phyloP scores from a whole-genome alignment of 2,888 invertebrate genomes.

The Stictocephala bisonia region DNA sequence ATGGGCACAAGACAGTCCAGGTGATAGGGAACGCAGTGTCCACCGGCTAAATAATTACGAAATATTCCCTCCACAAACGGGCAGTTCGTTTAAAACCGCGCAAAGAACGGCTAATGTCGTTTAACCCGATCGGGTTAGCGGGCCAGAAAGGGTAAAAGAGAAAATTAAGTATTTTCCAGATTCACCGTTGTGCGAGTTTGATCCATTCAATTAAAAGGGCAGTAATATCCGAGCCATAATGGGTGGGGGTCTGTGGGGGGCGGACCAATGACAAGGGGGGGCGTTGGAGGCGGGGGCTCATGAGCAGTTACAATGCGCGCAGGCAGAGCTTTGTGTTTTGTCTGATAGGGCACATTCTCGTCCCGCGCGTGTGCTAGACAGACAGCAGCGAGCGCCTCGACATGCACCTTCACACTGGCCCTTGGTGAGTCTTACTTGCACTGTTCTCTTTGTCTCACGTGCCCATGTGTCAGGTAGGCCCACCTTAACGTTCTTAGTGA shows the following conservation, averaged over 20 bases:
- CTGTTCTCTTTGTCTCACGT: background rate
- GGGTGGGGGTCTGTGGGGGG: slow-evolving; percentile 15
- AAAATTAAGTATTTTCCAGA: slow-evolving; percentile 40
- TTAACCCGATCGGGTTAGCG: slow-evolving; percentile 37
- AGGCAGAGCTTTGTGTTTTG: slow-evolving; percentile 32
- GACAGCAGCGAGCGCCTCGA: background rate
- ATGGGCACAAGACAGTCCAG: background rate
- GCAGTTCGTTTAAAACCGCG: slow-evolving; percentile 5
- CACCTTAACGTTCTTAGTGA: no score
- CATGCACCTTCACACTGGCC: background rate
- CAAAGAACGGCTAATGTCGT: background rate
- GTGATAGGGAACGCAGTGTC: background rate
- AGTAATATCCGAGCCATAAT: slow-evolving; percentile 38
- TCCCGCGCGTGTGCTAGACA: background rate
- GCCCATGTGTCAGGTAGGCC: background rate
- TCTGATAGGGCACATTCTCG: background rate
- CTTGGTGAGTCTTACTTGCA: background rate
- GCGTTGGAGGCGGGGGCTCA: background rate
- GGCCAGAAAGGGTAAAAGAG: slow-evolving; percentile 31
- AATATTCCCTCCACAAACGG: slow-evolving; percentile 1
- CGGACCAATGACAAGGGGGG: slow-evolving; percentile 35
- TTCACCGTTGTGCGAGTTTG: slow-evolving; percentile 22
- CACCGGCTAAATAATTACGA: no score
- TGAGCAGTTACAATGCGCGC: slow-evolving; percentile 43
- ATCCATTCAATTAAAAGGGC: slow-evolving; percentile 43